phyloP scores from a whole-genome alignment of 2,888 invertebrate species.

The Stenchaetothrips biformis region DNA sequence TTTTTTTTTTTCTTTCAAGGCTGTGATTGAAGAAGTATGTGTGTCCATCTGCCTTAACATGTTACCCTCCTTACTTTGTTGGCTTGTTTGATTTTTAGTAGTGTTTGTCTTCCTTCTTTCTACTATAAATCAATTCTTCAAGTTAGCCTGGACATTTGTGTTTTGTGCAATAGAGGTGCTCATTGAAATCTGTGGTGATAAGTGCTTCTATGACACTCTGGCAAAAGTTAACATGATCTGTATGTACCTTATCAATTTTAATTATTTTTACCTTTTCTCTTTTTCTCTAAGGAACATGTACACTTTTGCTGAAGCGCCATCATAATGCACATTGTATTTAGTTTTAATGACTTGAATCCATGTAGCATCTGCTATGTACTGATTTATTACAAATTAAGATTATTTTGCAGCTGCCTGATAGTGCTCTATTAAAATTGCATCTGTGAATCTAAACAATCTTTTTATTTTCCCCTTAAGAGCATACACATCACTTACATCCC shows the following conservation, averaged over 20 bases:
- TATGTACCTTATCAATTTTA: not conserved
- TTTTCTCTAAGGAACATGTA: not conserved
- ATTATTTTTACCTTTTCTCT: not conserved
- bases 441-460: not conserved
- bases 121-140: not conserved
- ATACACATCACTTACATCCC: not conserved
- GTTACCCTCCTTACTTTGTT: not conserved
- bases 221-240: slow-evolving; percentile 18
- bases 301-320: slow-evolving; percentile 19
- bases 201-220: slow-evolving; percentile 23
- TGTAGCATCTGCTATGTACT: not conserved
- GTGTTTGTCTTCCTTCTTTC: not conserved
- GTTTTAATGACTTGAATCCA: not conserved
- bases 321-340: not conserved
- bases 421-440: slow-evolving; percentile 5
- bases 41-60: not conserved
- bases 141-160: not conserved
- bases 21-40: not conserved
- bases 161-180: not conserved
- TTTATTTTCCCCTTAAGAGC: not conserved
- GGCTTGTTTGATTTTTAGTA: not conserved
- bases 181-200: not conserved
- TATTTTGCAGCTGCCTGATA: not conserved
- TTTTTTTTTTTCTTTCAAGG: not conserved
- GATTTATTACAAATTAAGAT: not conserved